Conservation (phyloP, 2,888 invertebrate genomes). For the Eristalis pertinax region DNA sequence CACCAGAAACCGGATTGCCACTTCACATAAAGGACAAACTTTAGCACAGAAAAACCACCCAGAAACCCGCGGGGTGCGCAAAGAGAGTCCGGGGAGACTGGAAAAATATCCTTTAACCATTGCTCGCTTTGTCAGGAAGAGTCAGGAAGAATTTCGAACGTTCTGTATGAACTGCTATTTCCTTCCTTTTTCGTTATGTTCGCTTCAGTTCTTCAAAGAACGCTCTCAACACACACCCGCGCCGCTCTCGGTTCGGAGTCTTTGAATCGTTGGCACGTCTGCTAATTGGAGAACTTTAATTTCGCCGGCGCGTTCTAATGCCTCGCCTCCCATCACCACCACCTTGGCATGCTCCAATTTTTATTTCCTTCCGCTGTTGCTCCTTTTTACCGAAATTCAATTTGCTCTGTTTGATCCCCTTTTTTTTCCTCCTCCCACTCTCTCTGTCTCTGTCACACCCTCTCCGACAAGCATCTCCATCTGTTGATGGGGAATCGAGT, state of each 20-base stretch:
- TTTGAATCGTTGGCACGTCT: conserved; percentile 48
- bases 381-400: conserved; percentile 43
- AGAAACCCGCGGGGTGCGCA: not conserved
- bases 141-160: not conserved
- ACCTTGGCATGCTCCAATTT: conserved; percentile 23
- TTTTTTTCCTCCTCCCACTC: not conserved
- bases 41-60: not conserved
- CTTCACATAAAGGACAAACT: conserved; percentile 17
- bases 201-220: conserved; percentile 29
- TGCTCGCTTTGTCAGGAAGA: conserved; percentile 1
- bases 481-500: not conserved
- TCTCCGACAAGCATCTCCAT: no score
- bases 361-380: not conserved
- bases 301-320: conserved; percentile 23
- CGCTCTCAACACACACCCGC: not conserved
- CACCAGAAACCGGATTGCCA: conserved; percentile 31
- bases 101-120: conserved; percentile 30
- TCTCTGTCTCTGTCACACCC: no score
- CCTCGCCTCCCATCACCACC: not conserved
- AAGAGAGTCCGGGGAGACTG: not conserved
- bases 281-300: conserved; percentile 69
- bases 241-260: not conserved
- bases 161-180: not conserved
- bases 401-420: conserved; percentile 48
- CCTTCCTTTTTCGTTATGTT: not conserved